Conservation (phyloP, 2,888 invertebrate genomes). For the Pegoplata infirma region DNA sequence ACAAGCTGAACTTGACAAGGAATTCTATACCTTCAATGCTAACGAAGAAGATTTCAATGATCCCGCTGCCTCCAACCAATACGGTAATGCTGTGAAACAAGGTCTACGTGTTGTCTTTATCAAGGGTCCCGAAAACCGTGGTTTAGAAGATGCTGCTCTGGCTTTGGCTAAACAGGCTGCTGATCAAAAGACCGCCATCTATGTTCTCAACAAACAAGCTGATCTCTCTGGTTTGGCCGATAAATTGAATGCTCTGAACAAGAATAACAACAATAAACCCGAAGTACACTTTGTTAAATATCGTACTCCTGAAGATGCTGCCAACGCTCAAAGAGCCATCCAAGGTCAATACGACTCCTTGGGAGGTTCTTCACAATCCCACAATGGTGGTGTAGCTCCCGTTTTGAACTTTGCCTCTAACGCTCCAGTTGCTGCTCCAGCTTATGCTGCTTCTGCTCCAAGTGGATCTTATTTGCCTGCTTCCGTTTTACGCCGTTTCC, state of each 20-base stretch:
- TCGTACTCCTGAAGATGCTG: conserved; percentile 74
- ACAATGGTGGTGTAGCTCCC: conserved; percentile 72
- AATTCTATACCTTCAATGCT: conserved; percentile 73
- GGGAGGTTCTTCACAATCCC: conserved; percentile 67
- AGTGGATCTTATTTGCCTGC: conserved; percentile 19
- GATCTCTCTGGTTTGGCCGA: conserved; percentile 70
- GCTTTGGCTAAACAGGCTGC: conserved; percentile 70
- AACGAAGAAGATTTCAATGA: conserved; percentile 73
- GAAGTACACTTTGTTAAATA: conserved; percentile 76
- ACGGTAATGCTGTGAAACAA: conserved; percentile 42
- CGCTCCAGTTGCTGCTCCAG: conserved; percentile 60
- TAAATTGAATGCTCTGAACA: conserved; percentile 66
- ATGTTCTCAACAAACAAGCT: conserved; percentile 65
- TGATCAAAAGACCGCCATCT: conserved; percentile 72
- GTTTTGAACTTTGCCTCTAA: conserved; percentile 72
- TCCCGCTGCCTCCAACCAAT: conserved; percentile 65
- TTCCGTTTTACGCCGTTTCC: conserved; percentile 1
- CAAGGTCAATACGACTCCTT: conserved; percentile 72
- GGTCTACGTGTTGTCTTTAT: conserved; percentile 73
- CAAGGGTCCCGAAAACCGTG: conserved; percentile 63
- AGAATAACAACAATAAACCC: conserved; percentile 62
- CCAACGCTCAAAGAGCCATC: conserved; percentile 72
- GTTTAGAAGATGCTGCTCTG: conserved; percentile 71
- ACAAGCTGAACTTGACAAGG: conserved; percentile 70
- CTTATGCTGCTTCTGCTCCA: conserved; percentile 4